Base-by-base conservation (phyloP, 2,888 invertebrate species). In the Trypoxylon attenuatum region DNA sequence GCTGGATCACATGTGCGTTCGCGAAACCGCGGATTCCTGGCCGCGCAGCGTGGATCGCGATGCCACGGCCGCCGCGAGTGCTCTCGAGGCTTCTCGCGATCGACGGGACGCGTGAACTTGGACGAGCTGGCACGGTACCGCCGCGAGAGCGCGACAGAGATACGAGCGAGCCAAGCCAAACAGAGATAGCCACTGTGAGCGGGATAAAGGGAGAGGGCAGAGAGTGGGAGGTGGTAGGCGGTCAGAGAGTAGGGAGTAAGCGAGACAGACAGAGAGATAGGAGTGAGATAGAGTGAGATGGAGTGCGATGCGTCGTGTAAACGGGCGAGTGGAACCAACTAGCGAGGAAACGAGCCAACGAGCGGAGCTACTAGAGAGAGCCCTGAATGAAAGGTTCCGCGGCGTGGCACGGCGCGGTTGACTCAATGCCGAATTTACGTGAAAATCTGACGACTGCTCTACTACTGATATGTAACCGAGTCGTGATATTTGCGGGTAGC, bases 1-100 rank as follows among this genome's bases (percentile, higher is more conserved):
- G 52, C 60, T 33, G 70, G 71, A 79, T 80, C 80, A 79, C 76
- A 79, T 78, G 80, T 79, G 78, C 74, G 59, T 78, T 80, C 77
- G 78, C 73, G 61, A 59, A 45, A 63, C 43, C 22, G 50, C 43
- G 50, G 33, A 53, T 41, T 15, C 23, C 38, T 19, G 39, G 19
- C 45, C 18, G 57, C 59, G 38, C 51, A 60, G 60, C 54, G 53
- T 50, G 33, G 33, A 33, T 33, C 33, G 33, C 33, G 33, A 33
- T 33, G 33, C 33, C 33, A 13, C 33, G 33, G 33, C 33, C n/a
- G 13, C 10, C 13, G 8, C 61, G 50, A 56, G 53, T 52, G 33
- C 33, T 33, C 33, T 19, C 23, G 43, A 41, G n/a, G 33, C n/a
- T 18, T 33, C 33, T 33, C 33, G 33, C 10, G 33, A 33, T 33